These are phyloP conservation scores for Tringa solitaria DNA, from an alignment of 2,113 vertebrate species.

Conservation along the genomic window DNA sequence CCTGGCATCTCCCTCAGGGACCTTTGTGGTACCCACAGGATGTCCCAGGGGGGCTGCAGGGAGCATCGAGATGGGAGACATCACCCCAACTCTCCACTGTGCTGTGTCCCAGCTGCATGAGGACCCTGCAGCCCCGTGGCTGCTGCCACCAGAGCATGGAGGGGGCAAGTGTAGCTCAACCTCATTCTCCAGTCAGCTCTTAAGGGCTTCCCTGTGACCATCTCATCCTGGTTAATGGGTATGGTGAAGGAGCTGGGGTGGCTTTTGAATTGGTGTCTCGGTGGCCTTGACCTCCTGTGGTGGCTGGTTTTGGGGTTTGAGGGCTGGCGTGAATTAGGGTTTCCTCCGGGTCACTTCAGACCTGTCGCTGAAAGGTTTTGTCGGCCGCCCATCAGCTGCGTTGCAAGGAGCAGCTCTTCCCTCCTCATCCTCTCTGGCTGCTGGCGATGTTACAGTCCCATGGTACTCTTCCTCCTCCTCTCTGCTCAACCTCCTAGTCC, in stretches of 20 bases:
- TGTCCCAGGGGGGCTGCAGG: neutral
- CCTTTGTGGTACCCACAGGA: neutral
- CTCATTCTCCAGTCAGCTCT: neutral
- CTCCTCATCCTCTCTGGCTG: neutral
- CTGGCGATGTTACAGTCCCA: neutral
- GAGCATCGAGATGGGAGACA: neutral
- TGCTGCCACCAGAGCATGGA: neutral
- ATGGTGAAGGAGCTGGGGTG: neutral
- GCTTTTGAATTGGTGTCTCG: neutral
- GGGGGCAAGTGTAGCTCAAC: neutral
- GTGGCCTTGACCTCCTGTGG: neutral
- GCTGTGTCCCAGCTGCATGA: neutral
- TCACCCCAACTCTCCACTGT: neutral
- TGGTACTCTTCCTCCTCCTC: neutral
- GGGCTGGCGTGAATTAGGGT: neutral
- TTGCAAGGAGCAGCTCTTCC: neutral
- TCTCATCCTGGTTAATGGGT: neutral
- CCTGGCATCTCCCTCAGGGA: neutral
- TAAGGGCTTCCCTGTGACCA: neutral
- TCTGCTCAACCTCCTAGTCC: neutral
- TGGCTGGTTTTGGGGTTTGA: fast-evolving
- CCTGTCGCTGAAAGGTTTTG: neutral
- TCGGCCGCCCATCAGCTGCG: neutral
- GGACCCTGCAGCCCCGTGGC: neutral
- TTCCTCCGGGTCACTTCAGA: neutral